Evolutionary conservation across 2,888 invertebrate genomes (phyloP), one percentile per base, ranked within the genome.

Genomic region (Drosophila pseudotalamancana): DNA sequence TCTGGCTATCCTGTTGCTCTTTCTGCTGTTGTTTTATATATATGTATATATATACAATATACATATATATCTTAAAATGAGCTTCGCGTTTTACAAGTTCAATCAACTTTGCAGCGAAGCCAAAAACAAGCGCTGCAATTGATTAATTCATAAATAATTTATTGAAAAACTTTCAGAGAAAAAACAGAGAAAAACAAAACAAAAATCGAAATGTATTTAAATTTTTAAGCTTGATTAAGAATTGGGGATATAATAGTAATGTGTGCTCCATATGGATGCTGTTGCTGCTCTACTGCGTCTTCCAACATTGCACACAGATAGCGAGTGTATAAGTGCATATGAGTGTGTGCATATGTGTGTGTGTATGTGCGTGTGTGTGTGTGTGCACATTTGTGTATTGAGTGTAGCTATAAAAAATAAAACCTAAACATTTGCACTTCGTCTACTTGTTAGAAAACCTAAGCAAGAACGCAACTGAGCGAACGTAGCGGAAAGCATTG

Each of bases 381-480:
- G 23, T 29, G 27, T 21, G 18, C 18, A 21, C 21, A 34, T 37
- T 19, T 61, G n/a, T 60, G 23, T 64, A 75, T 43, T 71, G 61
- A 72, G 39, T 70, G 59, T 55, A 55, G 62, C 51, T 65, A 35
- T 66, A 53, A 65, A 70, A 79, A 79, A 53, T 64, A 72, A 82
- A 79, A 77, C 62, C 70, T 81, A 80, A 89, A 71, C 87, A 87
- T 84, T 89, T 80, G 77, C 80, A 75, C 77, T 84, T 81, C 65
- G 67, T 61, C 64, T 83, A 76, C 67, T 77, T 77, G 75, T 54
- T 70, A 67, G 57, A 71, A 68, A 56, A n/a, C n/a, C 67, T 62
- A 57, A 65, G 68, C 63, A 70, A 72, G 60, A 66, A 49, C 49
- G 57, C 46, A 34, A 23, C 48, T 46, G 50, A n/a, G 29, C 35